Conservation (phyloP, 1,140 invertebrate genomes). For the Zaprionus ornatus region DNA sequence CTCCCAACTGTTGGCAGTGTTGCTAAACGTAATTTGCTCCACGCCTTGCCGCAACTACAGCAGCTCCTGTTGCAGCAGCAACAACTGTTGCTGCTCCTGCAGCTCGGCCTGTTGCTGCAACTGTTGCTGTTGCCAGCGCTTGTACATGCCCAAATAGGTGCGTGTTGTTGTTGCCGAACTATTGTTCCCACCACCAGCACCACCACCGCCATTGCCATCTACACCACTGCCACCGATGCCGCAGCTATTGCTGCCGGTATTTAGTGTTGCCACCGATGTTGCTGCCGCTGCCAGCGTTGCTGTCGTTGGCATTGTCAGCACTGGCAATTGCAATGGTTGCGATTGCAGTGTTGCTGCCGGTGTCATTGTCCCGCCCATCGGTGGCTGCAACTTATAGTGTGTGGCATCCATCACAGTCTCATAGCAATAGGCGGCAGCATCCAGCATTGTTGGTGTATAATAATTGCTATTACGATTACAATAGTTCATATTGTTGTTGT, state of each 20-base stretch:
- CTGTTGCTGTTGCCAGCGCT: constrained; percentile 74
- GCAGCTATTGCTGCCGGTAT: constrained; percentile 34
- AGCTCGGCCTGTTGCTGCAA: constrained; percentile 68
- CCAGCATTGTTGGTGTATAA: constrained; percentile 53
- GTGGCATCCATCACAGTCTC: constrained; percentile 63
- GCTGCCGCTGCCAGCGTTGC: constrained; percentile 33
- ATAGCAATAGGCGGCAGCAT: constrained; percentile 67
- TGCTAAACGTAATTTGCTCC: constrained; percentile 11
- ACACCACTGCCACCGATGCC: constrained; percentile 1
- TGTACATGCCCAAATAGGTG: constrained; percentile 72
- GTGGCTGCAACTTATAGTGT: constrained; percentile 31
- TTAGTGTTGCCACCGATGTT: constrained; percentile 18
- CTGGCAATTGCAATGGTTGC: constrained; percentile 18
- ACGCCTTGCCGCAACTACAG: constrained; percentile 38
- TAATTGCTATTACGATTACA: constrained; percentile 49
- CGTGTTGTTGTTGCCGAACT: constrained; percentile 32
- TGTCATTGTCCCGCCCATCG: constrained; percentile 26
- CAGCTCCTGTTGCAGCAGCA: constrained; percentile 73
- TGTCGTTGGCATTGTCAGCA: constrained; percentile 2
- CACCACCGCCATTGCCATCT: constrained; percentile 23
- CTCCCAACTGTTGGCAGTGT: constrained; percentile 29
- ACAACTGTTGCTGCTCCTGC: constrained; percentile 68
- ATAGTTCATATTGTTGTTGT: constrained; percentile 4
- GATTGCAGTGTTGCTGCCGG: constrained; percentile 14
- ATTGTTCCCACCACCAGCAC: constrained; percentile 3